phyloP scores from a whole-genome alignment of 2,888 invertebrate species.

The Eupithecia insigniata region DNA sequence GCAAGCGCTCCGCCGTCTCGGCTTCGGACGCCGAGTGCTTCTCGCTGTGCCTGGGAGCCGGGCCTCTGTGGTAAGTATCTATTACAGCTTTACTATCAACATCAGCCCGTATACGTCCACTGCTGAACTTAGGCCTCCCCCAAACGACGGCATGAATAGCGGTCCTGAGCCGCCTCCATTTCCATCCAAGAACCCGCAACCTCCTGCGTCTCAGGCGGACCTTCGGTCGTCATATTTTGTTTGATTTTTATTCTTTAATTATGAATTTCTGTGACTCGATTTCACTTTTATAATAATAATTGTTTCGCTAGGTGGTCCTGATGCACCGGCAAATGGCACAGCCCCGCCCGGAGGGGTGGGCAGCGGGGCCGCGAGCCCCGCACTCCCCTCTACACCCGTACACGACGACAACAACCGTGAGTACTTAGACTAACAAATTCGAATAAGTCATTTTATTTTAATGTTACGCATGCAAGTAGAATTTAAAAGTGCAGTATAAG shows the following conservation, averaged over 20 bases:
- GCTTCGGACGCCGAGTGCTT: conserved; percentile 89
- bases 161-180: too few relatives aligned
- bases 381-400: conserved; percentile 73
- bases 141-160: too few relatives aligned
- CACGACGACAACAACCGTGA: conserved; percentile 82
- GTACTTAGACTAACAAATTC: too few relatives aligned
- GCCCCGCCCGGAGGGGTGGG: conserved; percentile 84
- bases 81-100: background rate
- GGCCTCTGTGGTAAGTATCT: conserved; percentile 95
- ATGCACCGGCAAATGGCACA: conserved; percentile 96
- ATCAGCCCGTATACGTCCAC: too few relatives aligned
- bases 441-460: too few relatives aligned
- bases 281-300: background rate
- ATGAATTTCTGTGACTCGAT: too few relatives aligned
- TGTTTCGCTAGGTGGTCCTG: conserved; percentile 92
- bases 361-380: conserved; percentile 82
- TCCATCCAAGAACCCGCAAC: too few relatives aligned
- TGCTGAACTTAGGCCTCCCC: too few relatives aligned
- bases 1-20: conserved; percentile 88
- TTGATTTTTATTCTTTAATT: too few relatives aligned
- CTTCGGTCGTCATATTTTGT: too few relatives aligned
- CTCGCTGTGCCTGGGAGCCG: conserved; percentile 97
- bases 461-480: background rate
- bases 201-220: too few relatives aligned
- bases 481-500: too few relatives aligned